Evolutionary conservation across 2,797 vertebrate species (phyloP).

Genomic region (Galagoides demidoff): DNA sequence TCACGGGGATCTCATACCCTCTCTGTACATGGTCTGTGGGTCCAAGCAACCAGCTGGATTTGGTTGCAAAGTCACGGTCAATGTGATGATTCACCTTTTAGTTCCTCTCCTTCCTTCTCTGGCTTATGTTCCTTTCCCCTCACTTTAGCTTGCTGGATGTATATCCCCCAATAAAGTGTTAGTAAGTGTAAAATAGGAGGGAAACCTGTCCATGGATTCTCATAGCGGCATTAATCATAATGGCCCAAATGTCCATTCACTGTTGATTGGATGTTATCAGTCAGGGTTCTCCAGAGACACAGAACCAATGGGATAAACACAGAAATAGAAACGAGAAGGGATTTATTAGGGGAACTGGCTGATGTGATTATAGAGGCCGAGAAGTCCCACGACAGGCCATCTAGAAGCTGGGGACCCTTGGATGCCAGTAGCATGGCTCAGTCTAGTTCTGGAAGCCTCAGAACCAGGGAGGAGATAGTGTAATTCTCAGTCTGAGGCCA

Average conservation of each 20-base stretch:
- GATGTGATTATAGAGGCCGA: background rate
- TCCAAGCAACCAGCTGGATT: background rate
- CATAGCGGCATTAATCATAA: background rate
- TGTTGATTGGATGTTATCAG: background rate
- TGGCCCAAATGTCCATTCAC: background rate
- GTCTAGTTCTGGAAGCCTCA: background rate
- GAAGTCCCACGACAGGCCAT: background rate
- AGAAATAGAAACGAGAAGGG: background rate
- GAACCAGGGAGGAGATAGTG: background rate
- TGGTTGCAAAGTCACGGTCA: background rate
- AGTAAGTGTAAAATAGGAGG: background rate
- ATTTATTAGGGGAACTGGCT: background rate
- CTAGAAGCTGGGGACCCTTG: background rate
- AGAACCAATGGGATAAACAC: background rate
- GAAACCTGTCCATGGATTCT: background rate
- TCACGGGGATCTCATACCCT: background rate
- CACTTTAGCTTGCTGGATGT: background rate
- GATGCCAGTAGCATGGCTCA: background rate
- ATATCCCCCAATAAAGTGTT: background rate
- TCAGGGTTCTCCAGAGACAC: background rate
- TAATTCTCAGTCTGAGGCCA: background rate
- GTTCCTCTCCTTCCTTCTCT: background rate
- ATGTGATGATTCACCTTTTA: background rate
- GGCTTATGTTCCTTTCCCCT: background rate
- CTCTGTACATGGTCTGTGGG: background rate